Evolutionary conservation across 2,888 invertebrate species (phyloP).

Genomic region (Drosophila falleni): DNA sequence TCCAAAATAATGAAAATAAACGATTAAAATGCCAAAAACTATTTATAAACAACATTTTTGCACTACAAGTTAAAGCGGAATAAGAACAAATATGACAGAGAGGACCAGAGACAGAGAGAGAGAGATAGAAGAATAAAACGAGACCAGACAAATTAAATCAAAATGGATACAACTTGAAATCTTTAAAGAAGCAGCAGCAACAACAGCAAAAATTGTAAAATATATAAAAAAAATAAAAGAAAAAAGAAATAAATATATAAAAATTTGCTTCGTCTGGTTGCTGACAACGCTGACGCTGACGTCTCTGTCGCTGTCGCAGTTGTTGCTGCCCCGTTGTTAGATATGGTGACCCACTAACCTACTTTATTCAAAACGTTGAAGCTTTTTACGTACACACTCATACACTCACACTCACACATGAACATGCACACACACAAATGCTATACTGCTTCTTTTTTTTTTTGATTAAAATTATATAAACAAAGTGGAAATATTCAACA

Average conservation of each 20-base stretch:
- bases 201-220: conserved; percentile 21
- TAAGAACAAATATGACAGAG: conserved; percentile 7
- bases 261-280: conserved; percentile 57
- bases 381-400: conserved; percentile 69
- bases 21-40: conserved; percentile 37
- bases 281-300: conserved; percentile 48
- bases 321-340: conserved; percentile 76
- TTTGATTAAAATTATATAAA: conserved; percentile 83
- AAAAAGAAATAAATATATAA: conserved; percentile 42
- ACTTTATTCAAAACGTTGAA: conserved; percentile 88
- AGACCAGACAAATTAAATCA: conserved; percentile 32
- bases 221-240: conserved; percentile 31
- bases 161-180: conserved; percentile 38
- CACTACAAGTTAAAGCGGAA: conserved; percentile 31
- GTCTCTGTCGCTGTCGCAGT: conserved; percentile 48
- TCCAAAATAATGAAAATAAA: conserved; percentile 21
- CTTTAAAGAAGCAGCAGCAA: conserved; percentile 31
- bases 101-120: neutral
- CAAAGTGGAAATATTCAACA: conserved; percentile 82
- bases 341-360: conserved; percentile 91
- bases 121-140: conserved; percentile 15
- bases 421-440: conserved; percentile 38
- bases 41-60: conserved; percentile 44
- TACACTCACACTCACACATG: conserved; percentile 21
- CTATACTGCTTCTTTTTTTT: conserved; percentile 64